Percentiles rank a stretch among this genome's conserved stretches.
These are phyloP conservation scores for Agrotis puta DNA, from an alignment of 2,888 invertebrate genomes.

Conservation along the genomic window DNA sequence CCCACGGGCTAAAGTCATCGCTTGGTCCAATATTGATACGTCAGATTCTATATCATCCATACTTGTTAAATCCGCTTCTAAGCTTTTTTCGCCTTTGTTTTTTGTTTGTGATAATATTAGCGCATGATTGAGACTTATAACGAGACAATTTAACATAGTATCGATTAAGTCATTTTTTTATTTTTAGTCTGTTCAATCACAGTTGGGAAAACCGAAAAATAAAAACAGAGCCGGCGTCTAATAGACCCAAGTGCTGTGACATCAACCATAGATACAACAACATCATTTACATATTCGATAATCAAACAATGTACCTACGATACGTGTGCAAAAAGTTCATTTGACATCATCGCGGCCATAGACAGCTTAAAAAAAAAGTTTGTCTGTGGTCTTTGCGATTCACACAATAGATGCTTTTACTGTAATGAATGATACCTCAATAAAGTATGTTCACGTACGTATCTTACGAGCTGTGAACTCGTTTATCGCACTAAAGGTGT, in stretches of 20 bases:
- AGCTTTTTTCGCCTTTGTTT: constrained; percentile 81
- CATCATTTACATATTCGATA: constrained; percentile 41
- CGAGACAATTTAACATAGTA: constrained; percentile 85
- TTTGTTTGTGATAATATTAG: constrained; percentile 88
- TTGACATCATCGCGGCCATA: constrained; percentile 43
- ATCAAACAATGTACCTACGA: constrained; percentile 31
- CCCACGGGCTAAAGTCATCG: constrained; percentile 73
- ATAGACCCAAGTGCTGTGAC: constrained; percentile 60
- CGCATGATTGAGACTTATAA: constrained; percentile 88
- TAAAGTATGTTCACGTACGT: constrained; percentile 57
- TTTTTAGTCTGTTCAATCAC: constrained; percentile 84
- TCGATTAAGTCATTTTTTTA: constrained; percentile 84
- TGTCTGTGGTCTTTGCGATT: constrained; percentile 1
- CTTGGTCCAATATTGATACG: constrained; percentile 84
- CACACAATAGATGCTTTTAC: constrained; percentile 40
- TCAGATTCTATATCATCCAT: constrained; percentile 82
- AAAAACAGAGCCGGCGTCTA: constrained; percentile 73
- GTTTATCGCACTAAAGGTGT: constrained; percentile 77
- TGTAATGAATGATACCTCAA: constrained; percentile 49
- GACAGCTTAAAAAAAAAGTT: constrained; percentile 8
- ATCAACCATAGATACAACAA: constrained; percentile 51
- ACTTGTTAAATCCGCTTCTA: constrained; percentile 87
- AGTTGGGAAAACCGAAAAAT: constrained; percentile 78
- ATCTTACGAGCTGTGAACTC: constrained; percentile 71
- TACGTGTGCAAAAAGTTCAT: constrained; percentile 38